Conservation (phyloP, 2,113 vertebrate genomes). For the Isichthys henryi region DNA sequence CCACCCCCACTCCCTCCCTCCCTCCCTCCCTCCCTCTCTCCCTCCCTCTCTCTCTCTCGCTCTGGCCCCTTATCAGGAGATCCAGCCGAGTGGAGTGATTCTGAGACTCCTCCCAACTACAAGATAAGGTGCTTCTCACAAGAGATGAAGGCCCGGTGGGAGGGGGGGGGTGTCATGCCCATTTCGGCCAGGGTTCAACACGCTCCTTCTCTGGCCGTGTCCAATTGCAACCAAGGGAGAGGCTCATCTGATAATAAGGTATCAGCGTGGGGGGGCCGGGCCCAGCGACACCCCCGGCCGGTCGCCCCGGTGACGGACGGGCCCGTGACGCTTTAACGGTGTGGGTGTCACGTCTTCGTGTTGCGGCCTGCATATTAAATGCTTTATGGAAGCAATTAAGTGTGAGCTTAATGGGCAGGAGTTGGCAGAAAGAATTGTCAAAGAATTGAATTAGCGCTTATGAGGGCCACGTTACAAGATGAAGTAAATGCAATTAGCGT, state of each 20-base stretch:
- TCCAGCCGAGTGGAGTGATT: constrained; percentile 65
- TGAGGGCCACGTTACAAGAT: constrained; percentile 87
- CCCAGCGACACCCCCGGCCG: constrained; percentile 43
- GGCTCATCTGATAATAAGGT: constrained; percentile 83
- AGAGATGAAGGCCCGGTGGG: constrained; percentile 67
- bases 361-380: constrained; percentile 96
- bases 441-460: constrained; percentile 97
- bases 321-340: constrained; percentile 81
- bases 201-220: constrained; percentile 45
- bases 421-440: constrained; percentile 83
- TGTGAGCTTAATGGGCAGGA: constrained; percentile 87
- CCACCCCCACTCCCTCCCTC: constrained; percentile 45
- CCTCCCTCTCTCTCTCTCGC: constrained; percentile 37
- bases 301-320: constrained; percentile 69
- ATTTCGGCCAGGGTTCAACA: constrained; percentile 37
- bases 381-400: constrained; percentile 98
- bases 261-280: constrained; percentile 69
- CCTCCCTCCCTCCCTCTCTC: constrained; percentile 26
- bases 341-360: constrained; percentile 59
- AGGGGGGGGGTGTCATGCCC: not conserved
- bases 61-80: constrained; percentile 73
- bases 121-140: constrained; percentile 74
- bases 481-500: constrained; percentile 94
- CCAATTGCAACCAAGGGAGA: constrained; percentile 68
- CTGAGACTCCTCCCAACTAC: constrained; percentile 69